Evolutionary conservation across 2,113 vertebrate species (phyloP).

Genomic region (Grammatotria lemairii): DNA sequence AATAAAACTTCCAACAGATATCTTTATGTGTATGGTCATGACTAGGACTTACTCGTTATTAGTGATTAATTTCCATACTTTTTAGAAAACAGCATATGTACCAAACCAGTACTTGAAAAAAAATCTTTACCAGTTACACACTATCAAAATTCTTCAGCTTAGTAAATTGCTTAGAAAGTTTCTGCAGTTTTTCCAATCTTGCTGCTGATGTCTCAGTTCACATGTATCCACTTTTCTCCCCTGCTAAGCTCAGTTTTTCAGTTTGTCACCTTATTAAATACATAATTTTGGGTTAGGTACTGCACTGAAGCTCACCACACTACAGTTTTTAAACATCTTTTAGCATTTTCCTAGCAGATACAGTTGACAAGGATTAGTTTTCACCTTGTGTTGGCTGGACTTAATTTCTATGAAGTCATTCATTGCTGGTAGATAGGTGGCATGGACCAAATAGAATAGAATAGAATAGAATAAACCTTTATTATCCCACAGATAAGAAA

Average conservation of each 20-base stretch:
- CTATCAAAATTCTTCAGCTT: background rate
- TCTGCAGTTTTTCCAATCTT: background rate
- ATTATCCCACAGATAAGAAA: too few relatives aligned
- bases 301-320: too few relatives aligned
- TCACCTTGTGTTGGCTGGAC: too few relatives aligned
- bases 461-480: too few relatives aligned
- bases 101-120: background rate
- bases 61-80: background rate
- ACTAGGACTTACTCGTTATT: background rate
- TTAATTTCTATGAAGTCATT: too few relatives aligned
- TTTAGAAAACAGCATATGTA: background rate
- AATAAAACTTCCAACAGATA: background rate
- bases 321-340: too few relatives aligned
- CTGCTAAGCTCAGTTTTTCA: background rate
- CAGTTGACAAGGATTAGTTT: too few relatives aligned
- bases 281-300: background rate
- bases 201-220: background rate
- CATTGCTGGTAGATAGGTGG: too few relatives aligned
- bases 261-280: background rate
- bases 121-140: background rate
- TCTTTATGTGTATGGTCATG: background rate
- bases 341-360: too few relatives aligned
- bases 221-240: background rate
- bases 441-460: too few relatives aligned
- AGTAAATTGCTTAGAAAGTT: background rate